phyloP scores from a whole-genome alignment of 2,888 invertebrate species.

The Ganaspis brasiliensis region DNA sequence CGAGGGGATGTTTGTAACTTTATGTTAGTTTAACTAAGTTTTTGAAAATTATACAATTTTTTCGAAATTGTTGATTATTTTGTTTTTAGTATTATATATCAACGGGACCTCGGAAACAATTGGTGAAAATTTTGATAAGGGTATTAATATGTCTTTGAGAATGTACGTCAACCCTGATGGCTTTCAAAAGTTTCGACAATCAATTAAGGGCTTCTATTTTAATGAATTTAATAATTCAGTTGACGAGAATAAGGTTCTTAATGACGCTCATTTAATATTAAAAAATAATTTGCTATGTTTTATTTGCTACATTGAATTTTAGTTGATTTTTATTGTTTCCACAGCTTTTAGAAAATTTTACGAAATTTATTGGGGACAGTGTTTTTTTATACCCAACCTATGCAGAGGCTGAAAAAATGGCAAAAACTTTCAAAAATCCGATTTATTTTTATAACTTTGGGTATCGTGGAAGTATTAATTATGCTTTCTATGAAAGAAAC shows the following conservation, averaged over 20 bases:
- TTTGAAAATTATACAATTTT: too few species aligned
- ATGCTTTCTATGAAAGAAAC: background rate
- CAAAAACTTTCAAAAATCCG: background rate
- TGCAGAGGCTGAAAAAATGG: background rate
- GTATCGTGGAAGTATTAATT: slow-evolving; percentile 1
- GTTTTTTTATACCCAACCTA: background rate
- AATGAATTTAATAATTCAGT: too few species aligned
- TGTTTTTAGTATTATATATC: background rate
- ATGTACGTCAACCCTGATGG: background rate
- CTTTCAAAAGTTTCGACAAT: background rate
- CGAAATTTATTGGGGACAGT: slow-evolving; percentile 16
- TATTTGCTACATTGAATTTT: background rate
- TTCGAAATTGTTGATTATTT: background rate
- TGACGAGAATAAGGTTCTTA: background rate
- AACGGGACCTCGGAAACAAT: background rate
- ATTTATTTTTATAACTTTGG: slow-evolving; percentile 1
- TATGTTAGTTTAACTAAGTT: background rate
- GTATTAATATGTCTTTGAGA: background rate
- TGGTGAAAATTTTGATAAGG: background rate
- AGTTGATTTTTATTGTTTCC: background rate
- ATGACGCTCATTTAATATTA: background rate
- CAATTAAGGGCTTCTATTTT: background rate
- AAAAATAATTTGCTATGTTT: background rate
- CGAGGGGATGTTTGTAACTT: background rate
- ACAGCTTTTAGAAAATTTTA: background rate